phyloP scores from a whole-genome alignment of 2,113 vertebrate species.

The zebrafish (Danio rerio) region DNA sequence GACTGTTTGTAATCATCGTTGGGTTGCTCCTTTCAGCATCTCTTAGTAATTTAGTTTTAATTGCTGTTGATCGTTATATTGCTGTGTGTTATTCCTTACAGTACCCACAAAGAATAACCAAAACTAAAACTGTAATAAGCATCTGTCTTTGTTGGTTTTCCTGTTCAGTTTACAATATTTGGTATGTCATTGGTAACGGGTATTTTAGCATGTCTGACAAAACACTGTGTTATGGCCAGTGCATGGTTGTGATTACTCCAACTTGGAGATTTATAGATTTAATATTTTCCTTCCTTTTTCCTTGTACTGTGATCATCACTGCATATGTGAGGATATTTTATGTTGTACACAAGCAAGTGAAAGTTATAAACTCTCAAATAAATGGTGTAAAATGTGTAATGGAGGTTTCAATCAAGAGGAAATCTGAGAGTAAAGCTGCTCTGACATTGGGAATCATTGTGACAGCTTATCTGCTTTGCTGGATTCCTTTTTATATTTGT shows the following conservation, averaged over 20 bases:
- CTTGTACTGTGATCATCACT: constrained; percentile 1
- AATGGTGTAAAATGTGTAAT: neutral
- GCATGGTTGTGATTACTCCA: neutral
- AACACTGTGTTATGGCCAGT: neutral
- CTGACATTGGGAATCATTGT: too few species aligned
- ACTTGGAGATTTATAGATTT: neutral
- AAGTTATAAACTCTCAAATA: neutral
- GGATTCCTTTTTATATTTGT: too few species aligned
- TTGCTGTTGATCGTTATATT: constrained; percentile 15
- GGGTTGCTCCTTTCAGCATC: constrained; percentile 54
- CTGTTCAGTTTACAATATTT: neutral
- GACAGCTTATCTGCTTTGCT: too few species aligned
- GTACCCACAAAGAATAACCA: constrained; percentile 21
- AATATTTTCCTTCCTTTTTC: neutral
- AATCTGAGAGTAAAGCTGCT: too few species aligned
- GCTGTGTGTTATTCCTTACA: neutral
- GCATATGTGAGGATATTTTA: constrained; percentile 9
- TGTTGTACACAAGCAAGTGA: neutral
- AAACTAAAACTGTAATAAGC: constrained; percentile 44
- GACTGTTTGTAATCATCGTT: constrained; percentile 45
- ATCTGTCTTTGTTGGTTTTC: constrained; percentile 62
- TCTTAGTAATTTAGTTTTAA: too few species aligned
- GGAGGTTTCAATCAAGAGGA: neutral
- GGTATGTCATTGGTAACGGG: neutral
- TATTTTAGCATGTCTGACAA: neutral